Base-by-base conservation (phyloP, 2,797 vertebrate species). In the Smutsia gigantea region DNA sequence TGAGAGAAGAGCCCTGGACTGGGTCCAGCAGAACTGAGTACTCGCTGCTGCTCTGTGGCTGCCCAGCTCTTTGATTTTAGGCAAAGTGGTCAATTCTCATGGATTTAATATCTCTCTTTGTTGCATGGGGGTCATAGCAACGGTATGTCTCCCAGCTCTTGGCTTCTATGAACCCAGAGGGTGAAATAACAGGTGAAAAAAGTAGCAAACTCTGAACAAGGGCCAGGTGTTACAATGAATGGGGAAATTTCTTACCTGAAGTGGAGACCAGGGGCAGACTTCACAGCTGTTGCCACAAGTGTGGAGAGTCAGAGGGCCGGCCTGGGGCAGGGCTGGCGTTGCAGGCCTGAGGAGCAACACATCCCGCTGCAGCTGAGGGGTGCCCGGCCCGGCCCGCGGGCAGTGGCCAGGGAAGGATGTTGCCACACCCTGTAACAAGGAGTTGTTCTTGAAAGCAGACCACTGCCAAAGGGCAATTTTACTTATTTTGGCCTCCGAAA, bases 141-240 rank as follows among this genome's bases (percentile, higher is more conserved):
- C 59, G 17, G 53, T 5, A 34, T 79, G 31, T 84, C 79, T 68
- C 77, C 57, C 19, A 46, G 11, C 25, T 85, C 86, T 92, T 29
- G 55, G 85, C 25, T 81, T 71, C 68, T 75, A 7, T n/a, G 31
- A 95, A 83, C 23, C 25, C 27, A 8, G 29, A 75, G 49, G 55
- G 53, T 71, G 29, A 68, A 96, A 84, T n/a, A 72, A 46, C 4
- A 87, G 37, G 71, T 71, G n/a, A 87, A 82, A 87, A 90, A 49
- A 25, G 27, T 13, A 78, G 46, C 46, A n/a, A 82, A 90, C 29
- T 64, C 21, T 90, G 39, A n/a, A 49, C 3, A 77, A 90, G 59
- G 55, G 31, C n/a, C 51, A 49, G 39, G 39, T 49, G 34, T 85
- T 42, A 79, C 51, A 69, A 57, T 10, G 34, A 59, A 2, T n/a